A percentile compares a stretch with the other conserved stretches of the same genome.
Evolutionary conservation across 2,888 invertebrate species (phyloP).

Genomic region (Nomada hirtipes): DNA sequence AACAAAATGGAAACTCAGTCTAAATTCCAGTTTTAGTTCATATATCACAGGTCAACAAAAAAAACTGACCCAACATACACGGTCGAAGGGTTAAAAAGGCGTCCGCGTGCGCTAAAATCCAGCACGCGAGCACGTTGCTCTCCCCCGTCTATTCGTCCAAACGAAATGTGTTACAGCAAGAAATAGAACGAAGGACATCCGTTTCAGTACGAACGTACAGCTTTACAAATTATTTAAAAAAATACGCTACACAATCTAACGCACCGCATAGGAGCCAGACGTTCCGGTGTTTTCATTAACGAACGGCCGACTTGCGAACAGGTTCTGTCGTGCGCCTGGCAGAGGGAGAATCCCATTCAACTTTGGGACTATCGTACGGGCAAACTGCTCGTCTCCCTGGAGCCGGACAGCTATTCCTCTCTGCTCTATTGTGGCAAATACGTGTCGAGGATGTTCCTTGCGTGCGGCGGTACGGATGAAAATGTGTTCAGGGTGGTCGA

Average conservation of each 20-base stretch:
- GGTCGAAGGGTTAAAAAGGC: background rate
- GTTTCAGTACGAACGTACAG: background rate
- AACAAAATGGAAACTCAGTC: too few relatives aligned
- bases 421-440: slow-evolving; percentile 88
- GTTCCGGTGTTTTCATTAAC: slow-evolving; percentile 8
- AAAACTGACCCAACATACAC: slow-evolving; percentile 8
- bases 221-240: background rate
- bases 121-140: background rate
- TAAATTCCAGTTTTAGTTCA: too few relatives aligned
- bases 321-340: slow-evolving; percentile 89
- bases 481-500: slow-evolving; percentile 88
- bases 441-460: slow-evolving; percentile 86
- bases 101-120: background rate
- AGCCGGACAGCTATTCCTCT: slow-evolving; percentile 85
- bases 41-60: background rate
- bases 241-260: background rate
- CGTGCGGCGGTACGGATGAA: slow-evolving; percentile 87
- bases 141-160: background rate
- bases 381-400: slow-evolving; percentile 86
- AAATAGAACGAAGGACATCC: background rate
- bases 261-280: slow-evolving; percentile 4
- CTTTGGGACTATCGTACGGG: slow-evolving; percentile 89
- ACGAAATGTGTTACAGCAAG: background rate
- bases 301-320: slow-evolving; percentile 72
- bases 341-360: slow-evolving; percentile 87